Conservation (phyloP, 2,797 vertebrate genomes). For the Pelobates cultripes region DNA sequence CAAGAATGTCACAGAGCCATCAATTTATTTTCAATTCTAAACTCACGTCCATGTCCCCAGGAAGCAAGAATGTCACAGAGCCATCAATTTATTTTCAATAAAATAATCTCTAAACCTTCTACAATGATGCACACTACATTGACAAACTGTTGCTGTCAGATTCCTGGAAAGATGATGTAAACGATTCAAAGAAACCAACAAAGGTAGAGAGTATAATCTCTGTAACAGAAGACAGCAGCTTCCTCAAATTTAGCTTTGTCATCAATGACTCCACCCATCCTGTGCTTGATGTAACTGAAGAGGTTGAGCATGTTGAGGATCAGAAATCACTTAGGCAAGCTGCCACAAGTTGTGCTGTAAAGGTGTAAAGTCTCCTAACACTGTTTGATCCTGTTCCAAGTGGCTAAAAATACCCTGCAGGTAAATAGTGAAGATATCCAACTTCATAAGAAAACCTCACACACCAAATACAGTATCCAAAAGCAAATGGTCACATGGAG, state of each 20-base stretch:
- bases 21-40: constrained; percentile 63
- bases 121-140: constrained; percentile 61
- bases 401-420: constrained; percentile 59
- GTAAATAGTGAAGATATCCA: constrained; percentile 68
- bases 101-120: constrained; percentile 60
- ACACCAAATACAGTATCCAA: constrained; percentile 59
- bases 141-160: constrained; percentile 63
- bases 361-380: constrained; percentile 56
- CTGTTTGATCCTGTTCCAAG: constrained; percentile 62
- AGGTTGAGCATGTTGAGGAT: constrained; percentile 59
- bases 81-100: constrained; percentile 64
- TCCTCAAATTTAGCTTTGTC: constrained; percentile 74
- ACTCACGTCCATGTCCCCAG: constrained; percentile 72
- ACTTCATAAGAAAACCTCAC: constrained; percentile 68
- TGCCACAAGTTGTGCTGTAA: constrained; percentile 64
- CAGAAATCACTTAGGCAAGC: constrained; percentile 64
- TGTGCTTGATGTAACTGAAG: constrained; percentile 66
- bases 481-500: constrained; percentile 61
- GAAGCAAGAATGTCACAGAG: constrained; percentile 78
- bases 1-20: constrained; percentile 72
- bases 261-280: constrained; percentile 70
- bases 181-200: constrained; percentile 65
- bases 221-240: constrained; percentile 66
- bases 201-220: constrained; percentile 69
- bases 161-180: constrained; percentile 66